A percentile compares a stretch with the other conserved stretches of the same genome.
These are phyloP conservation scores for Philereme transversata DNA, from an alignment of 2,888 invertebrate species.

Conservation along the genomic window DNA sequence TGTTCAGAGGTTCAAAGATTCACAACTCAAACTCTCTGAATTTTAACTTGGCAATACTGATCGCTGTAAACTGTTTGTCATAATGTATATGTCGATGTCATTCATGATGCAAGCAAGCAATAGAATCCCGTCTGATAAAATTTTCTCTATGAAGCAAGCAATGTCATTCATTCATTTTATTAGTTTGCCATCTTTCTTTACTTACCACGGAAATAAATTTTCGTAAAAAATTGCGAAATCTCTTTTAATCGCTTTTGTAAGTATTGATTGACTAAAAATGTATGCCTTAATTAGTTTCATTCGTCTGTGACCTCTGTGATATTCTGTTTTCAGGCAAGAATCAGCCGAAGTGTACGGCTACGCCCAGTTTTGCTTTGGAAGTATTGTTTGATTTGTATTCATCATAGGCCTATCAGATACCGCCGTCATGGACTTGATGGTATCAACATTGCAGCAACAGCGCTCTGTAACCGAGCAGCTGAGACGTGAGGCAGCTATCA, in stretches of 20 bases:
- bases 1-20: too few relatives aligned
- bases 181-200: background rate
- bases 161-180: too few relatives aligned
- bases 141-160: too few relatives aligned
- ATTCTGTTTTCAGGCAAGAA: slow-evolving; percentile 43
- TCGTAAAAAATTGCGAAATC: background rate
- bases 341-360: slow-evolving; percentile 59
- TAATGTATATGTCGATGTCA: too few relatives aligned
- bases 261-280: background rate
- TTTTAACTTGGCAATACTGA: too few relatives aligned
- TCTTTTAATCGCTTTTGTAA: slow-evolving; percentile 1
- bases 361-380: slow-evolving; percentile 70
- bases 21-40: too few relatives aligned
- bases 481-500: slow-evolving; percentile 94
- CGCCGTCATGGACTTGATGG: slow-evolving; percentile 96
- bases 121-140: too few relatives aligned
- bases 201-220: slow-evolving; percentile 11
- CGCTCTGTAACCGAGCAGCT: slow-evolving; percentile 96
- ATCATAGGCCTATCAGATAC: slow-evolving; percentile 95
- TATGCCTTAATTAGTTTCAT: slow-evolving; percentile 13
- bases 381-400: slow-evolving; percentile 71
- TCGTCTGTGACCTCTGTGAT: background rate
- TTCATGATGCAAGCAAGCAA: too few relatives aligned
- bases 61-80: too few relatives aligned
- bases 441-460: slow-evolving; percentile 97